Percentiles rank a stretch among this genome's conserved stretches.
Evolutionary conservation across 2,113 vertebrate species (phyloP).

Genomic region (Pseudorectes ferrugineus): DNA sequence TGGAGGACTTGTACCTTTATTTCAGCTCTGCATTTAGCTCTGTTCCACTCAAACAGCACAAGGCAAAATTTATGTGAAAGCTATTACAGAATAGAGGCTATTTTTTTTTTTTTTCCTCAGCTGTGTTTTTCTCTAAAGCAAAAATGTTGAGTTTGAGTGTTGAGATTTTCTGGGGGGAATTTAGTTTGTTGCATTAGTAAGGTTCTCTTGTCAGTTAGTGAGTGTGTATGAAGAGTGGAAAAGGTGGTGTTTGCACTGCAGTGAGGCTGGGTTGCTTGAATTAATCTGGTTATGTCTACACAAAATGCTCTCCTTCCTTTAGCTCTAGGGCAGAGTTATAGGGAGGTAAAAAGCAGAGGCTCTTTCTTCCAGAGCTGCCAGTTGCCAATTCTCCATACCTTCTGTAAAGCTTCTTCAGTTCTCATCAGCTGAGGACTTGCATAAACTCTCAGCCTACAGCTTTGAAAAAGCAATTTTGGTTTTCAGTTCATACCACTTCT

Average conservation of each 20-base stretch:
- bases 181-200: background rate
- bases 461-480: background rate
- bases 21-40: background rate
- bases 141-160: background rate
- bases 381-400: background rate
- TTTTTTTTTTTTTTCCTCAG: background rate
- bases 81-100: background rate
- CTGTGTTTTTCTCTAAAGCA: background rate
- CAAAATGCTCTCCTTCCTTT: background rate
- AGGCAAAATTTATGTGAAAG: background rate
- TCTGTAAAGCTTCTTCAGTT: background rate
- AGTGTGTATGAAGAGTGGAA: background rate
- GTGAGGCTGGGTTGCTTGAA: background rate
- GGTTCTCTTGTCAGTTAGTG: background rate
- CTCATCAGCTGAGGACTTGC: background rate
- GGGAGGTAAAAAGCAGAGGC: background rate
- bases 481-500: background rate
- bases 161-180: background rate
- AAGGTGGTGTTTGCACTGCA: background rate
- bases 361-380: background rate
- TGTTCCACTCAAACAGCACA: background rate
- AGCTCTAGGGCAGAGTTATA: background rate
- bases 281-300: background rate
- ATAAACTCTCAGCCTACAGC: background rate
- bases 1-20: background rate